These are phyloP conservation scores for Frieseomelitta varia DNA, from an alignment of 1,140 invertebrate genomes.

Conservation along the genomic window DNA sequence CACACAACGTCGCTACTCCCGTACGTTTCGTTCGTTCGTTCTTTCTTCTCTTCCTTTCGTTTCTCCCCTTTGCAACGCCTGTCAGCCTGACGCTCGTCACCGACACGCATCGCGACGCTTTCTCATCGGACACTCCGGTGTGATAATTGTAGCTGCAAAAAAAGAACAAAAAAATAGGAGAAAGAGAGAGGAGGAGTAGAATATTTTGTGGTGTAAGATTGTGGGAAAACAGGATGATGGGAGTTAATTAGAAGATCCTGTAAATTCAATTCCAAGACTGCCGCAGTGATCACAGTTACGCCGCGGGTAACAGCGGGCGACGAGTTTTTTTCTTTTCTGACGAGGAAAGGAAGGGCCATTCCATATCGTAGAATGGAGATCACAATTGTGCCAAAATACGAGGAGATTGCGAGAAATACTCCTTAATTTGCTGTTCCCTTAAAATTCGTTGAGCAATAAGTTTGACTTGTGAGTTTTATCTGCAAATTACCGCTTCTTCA, in stretches of 20 bases:
- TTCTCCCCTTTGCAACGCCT: slow-evolving; percentile 12
- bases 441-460: no score
- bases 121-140: slow-evolving; percentile 44
- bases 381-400: no score
- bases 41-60: background rate
- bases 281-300: background rate
- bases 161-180: background rate
- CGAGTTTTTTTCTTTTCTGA: no score
- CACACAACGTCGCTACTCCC: background rate
- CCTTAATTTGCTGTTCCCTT: no score
- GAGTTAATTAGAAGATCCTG: slow-evolving; percentile 8
- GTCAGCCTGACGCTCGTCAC: slow-evolving; percentile 55
- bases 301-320: background rate
- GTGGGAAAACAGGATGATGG: background rate
- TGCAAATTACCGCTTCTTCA: no score
- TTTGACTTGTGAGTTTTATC: no score
- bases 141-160: slow-evolving; percentile 14
- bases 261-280: slow-evolving; percentile 7
- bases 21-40: slow-evolving; percentile 11
- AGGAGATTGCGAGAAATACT: no score
- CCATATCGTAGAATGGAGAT: no score
- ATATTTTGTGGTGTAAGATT: background rate
- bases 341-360: no score
- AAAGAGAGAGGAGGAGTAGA: background rate
- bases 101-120: slow-evolving; percentile 59